Evolutionary conservation across 1,140 invertebrate species (phyloP).

Genomic region (Andrena cerasifolii): DNA sequence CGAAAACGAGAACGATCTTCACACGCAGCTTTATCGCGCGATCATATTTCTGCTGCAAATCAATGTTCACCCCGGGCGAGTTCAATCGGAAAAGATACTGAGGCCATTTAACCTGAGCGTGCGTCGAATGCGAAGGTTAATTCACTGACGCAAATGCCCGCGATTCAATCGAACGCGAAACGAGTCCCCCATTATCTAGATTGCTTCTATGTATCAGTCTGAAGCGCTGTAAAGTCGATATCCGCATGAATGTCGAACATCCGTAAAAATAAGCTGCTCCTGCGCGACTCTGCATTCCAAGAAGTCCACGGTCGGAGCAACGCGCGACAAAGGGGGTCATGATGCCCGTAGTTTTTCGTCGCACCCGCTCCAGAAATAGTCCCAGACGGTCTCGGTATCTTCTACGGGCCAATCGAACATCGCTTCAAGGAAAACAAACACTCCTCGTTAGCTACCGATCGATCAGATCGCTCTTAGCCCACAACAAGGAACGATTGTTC

Average conservation of each 20-base stretch:
- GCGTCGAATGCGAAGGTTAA: constrained; percentile 22
- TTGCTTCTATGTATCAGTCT: background rate
- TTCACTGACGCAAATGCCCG: constrained; percentile 2
- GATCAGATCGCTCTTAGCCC: background rate
- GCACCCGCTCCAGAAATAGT: constrained; percentile 46
- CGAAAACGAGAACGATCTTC: no score
- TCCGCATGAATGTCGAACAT: background rate
- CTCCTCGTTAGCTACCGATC: background rate
- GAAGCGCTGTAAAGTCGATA: background rate
- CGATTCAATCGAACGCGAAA: background rate
- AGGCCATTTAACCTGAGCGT: background rate
- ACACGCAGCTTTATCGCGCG: background rate
- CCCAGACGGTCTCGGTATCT: background rate
- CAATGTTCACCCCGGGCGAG: background rate
- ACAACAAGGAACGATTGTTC: background rate
- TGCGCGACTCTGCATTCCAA: background rate
- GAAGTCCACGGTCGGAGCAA: background rate
- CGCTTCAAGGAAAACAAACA: background rate
- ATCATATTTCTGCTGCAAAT: background rate
- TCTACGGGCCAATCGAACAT: background rate
- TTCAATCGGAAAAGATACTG: background rate
- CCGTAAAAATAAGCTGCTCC: constrained; percentile 2
- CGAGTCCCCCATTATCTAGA: constrained; percentile 12
- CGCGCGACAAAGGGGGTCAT: constrained; percentile 5
- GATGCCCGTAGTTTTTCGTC: constrained; percentile 31